Evolutionary conservation across 2,888 invertebrate genomes (phyloP), one percentile per base, ranked within the genome.

Genomic region (Teinopalpus imperialis): DNA sequence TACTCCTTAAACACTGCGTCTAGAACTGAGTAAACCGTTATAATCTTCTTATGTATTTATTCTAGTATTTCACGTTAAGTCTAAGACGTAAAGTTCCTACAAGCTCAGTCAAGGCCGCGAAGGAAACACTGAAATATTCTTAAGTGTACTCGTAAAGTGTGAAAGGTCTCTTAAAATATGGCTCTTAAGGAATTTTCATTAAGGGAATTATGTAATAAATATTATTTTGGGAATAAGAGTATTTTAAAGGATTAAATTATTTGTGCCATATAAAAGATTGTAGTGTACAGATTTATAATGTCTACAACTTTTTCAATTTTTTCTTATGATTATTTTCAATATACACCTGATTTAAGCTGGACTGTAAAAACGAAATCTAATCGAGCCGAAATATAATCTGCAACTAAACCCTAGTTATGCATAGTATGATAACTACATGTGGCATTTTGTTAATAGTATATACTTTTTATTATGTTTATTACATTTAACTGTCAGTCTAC

Each of bases 191-290:
- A 46, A 48, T 48, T 43, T 35, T 45, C 46, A 48, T 44, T 34
- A 35, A 48, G 47, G 46, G 43, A 48, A 41, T 44, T 46, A 37
- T 49, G 40, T 24, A 36, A 43, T 46, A 43, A 43, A 48, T 46
- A 41, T 52, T 51, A 47, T 41, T 37, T 57, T 54, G 23, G 35
- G 31, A 43, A 42, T 42, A 46, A 49, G 35, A 39, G 48, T 37
- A 30, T 39, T 31, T 34, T 53, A 43, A 48, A 41, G 36, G 29
- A 36, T 21, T 42, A 36, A 32, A 35, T 35, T 40, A 35, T 49
- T 49, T 41, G 44, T 26, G 20, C 9, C 24, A 6, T 26, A 14
- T 45, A 39, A 39, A 45, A 27, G 31, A 35, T 14, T 45, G 26
- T 24, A 18, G 18, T 18, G 20, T n/a, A 27, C 43, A 44, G 32